phyloP scores from a whole-genome alignment of 2,797 vertebrate species.

The Rhinogobio ventralis region DNA sequence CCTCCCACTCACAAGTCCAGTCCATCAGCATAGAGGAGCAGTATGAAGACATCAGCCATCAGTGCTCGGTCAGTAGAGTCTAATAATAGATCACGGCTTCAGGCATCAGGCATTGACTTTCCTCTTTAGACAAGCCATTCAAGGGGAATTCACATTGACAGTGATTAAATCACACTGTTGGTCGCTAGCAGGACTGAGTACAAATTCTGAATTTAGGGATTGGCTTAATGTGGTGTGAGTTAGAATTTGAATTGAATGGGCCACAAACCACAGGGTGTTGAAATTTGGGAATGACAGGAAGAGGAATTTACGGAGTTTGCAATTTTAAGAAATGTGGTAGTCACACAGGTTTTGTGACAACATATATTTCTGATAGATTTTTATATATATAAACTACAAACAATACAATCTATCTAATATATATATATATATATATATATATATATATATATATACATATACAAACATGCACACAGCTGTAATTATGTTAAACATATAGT shows the following conservation, averaged over 20 bases:
- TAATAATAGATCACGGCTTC: background rate
- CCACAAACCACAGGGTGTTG: background rate
- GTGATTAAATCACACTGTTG: background rate
- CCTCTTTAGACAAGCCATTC: background rate
- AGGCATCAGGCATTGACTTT: background rate
- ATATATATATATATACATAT: no score
- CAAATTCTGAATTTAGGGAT: background rate
- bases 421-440: no score
- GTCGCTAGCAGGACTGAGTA: background rate
- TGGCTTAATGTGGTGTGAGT: background rate
- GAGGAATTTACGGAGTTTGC: background rate
- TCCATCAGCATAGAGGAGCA: conserved; percentile 88
- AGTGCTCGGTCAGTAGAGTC: conserved; percentile 86
- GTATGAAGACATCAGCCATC: conserved; percentile 86
- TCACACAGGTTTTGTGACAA: no score
- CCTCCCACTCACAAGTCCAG: conserved; percentile 92
- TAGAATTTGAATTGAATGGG: background rate
- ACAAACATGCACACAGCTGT: no score
- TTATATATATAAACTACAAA: background rate
- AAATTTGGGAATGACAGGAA: background rate
- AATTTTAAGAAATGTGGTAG: background rate
- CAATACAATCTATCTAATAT: background rate
- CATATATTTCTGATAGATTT: background rate
- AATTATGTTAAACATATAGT: no score
- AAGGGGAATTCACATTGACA: background rate